These are phyloP conservation scores for Polyploca ridens DNA, from an alignment of 2,888 invertebrate species.

Conservation along the genomic window DNA sequence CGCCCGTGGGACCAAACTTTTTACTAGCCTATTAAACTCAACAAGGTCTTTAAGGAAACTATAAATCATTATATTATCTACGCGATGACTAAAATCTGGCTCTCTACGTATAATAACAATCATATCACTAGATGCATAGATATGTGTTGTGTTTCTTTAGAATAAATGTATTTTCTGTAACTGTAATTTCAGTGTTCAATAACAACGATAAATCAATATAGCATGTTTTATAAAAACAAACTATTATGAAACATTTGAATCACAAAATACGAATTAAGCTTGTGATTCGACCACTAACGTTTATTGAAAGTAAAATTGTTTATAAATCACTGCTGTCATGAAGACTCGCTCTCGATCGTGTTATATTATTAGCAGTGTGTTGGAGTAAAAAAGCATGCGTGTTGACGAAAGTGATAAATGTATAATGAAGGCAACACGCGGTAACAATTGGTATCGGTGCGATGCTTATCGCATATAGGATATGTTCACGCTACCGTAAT, in stretches of 20 bases:
- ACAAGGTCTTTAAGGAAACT: conserved; percentile 49
- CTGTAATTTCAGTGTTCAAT: too few relatives aligned
- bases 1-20: conserved; percentile 38
- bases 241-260: neutral
- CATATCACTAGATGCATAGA: conserved; percentile 18
- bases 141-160: too few relatives aligned
- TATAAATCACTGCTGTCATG: conserved; percentile 5
- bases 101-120: conserved; percentile 41
- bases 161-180: too few relatives aligned
- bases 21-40: conserved; percentile 57
- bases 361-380: neutral
- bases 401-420: conserved; percentile 51
- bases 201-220: neutral
- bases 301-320: conserved; percentile 14
- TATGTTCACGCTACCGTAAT: neutral
- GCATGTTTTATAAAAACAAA: neutral
- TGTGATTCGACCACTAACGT: neutral
- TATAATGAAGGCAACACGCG: conserved; percentile 35
- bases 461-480: neutral
- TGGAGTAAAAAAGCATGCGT: conserved; percentile 35
- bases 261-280: neutral
- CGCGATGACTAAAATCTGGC: conserved; percentile 34
- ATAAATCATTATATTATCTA: conserved; percentile 56
- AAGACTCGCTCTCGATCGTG: neutral
- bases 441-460: conserved; percentile 24